Conservation (phyloP, 2,888 invertebrate species). For the Drosophila demipolita region DNA sequence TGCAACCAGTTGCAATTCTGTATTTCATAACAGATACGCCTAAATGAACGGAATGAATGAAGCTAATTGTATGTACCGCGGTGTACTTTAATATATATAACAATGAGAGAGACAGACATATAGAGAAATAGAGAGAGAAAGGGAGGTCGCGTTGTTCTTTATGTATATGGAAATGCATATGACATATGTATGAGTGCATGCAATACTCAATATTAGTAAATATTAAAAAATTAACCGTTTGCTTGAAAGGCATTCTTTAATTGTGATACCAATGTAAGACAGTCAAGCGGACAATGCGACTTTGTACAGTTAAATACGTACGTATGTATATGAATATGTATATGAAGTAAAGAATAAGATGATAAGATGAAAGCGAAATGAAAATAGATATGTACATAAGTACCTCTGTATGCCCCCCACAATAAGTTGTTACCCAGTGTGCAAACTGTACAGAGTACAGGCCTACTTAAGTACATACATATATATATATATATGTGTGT, state of each 20-base stretch:
- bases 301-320: slow-evolving; percentile 28
- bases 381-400: slow-evolving; percentile 21
- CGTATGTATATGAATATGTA: not conserved
- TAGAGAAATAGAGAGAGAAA: not conserved
- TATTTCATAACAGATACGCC: slow-evolving; percentile 6
- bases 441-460: slow-evolving; percentile 50
- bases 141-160: not conserved
- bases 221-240: slow-evolving; percentile 27
- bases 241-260: slow-evolving; percentile 62
- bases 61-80: not conserved
- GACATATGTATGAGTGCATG: slow-evolving; percentile 3
- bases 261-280: slow-evolving; percentile 66
- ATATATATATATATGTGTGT: not conserved
- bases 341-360: slow-evolving; percentile 9
- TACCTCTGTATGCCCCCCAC: slow-evolving; percentile 49
- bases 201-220: slow-evolving; percentile 5
- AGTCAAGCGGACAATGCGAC: slow-evolving; percentile 32
- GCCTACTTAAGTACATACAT: slow-evolving; percentile 12
- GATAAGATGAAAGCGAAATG: slow-evolving; percentile 7
- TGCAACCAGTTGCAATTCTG: slow-evolving; percentile 31
- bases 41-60: not conserved
- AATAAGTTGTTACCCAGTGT: slow-evolving; percentile 43
- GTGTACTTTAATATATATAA: slow-evolving; percentile 6
- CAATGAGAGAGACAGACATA: not conserved
- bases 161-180: not conserved